Evolutionary conservation across 2,797 vertebrate genomes (phyloP), one percentile per base, ranked within the genome.

Genomic region (Halcyon badia): DNA sequence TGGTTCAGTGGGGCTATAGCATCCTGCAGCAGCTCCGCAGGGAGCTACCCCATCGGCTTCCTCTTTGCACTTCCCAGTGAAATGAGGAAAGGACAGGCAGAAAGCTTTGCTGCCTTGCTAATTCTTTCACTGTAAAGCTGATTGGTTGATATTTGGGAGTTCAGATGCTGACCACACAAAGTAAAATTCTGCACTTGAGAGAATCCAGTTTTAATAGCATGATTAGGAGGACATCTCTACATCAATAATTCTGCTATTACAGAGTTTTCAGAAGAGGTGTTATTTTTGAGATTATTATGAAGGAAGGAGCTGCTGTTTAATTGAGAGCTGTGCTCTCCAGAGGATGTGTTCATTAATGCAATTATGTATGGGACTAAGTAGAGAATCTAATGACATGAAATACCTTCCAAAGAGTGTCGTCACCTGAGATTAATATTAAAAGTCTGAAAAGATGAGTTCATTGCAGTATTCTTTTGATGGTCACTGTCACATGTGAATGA

Each of bases 91-190:
- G 37, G 44, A 30, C 31, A 52, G 44, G 49, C 88, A 79, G 83
- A 65, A 82, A 14, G 80, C 90, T 91, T 84, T 86, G 65, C 88
- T 90, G 52, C 62, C 42, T 37, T 75, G 57, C 86, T 94, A 87
- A 95, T 96, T 88, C 42, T 44, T 70, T 90, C 21, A 5, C 77
- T 66, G 13, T 75, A 93, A 82, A 90, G 73, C 86, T 87, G 73
- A 69, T 72, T 82, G 76, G 15, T 19, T n/a, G 35, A 21, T 87
- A 1, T 42, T 28, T 41, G 60, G 35, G 66, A 20, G 10, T 85
- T 33, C 75, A 73, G 22, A 39, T 62, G 20, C 5, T 54, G 49
- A 77, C 33, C 11, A 25, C 19, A 9, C 8, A 44, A 65, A 75
- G 24, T 41, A 21, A 72, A 54, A 39, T 26, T 15, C 26, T 76